Base-by-base conservation (phyloP, 2,113 vertebrate genomes). In the Carassius carassius region DNA sequence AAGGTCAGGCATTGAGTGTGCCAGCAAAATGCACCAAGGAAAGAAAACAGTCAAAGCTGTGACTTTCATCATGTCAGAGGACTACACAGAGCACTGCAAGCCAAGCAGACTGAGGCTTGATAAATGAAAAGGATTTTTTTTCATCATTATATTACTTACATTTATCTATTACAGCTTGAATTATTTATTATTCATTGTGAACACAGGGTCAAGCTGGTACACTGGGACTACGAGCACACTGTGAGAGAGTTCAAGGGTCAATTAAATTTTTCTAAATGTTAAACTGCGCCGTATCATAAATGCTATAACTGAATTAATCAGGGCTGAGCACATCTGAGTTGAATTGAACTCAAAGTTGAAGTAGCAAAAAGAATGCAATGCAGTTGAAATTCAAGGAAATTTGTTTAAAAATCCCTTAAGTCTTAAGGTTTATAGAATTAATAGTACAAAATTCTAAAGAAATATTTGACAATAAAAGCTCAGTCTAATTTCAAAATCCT, bases 31-130 rank as follows among this genome's bases (percentile, higher is more conserved):
- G 47, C 77, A 81, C 60, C 11, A 60, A 72, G 62, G 67, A 70
- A 29, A 51, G 74, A 47, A 70, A 77, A 60, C 13, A 63, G 56
- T 69, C 73, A 69, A 49, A 44, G 56, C 60, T 25, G 11, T 70
- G 74, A 85, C 83, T 65, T 62, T 78, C 62, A 78, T 56, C 67
- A 49, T 82, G 80, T 82, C 51, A 72, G 67, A 82, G 67, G 51
- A 72, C 32, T 23, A 54, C 17, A 3, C 63, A 13, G 79, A 69
- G 19, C 17, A n/a, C 5, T 16, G 41, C 29, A 29, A 56, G 80
- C 63, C 67, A 54, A 82, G 67, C 12, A 58, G 19, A 25, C 44
- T 81, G 78, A 29, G 17, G 78, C 44, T 69, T 51, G 17, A 81
- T 67, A 44, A 79, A 44, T 47, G 1, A 47, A 73, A 73, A 23